A percentile compares a stretch with the other conserved stretches of the same genome.
phyloP scores from a whole-genome alignment of 1,140 invertebrate genomes.

The Drosophila ogumai region DNA sequence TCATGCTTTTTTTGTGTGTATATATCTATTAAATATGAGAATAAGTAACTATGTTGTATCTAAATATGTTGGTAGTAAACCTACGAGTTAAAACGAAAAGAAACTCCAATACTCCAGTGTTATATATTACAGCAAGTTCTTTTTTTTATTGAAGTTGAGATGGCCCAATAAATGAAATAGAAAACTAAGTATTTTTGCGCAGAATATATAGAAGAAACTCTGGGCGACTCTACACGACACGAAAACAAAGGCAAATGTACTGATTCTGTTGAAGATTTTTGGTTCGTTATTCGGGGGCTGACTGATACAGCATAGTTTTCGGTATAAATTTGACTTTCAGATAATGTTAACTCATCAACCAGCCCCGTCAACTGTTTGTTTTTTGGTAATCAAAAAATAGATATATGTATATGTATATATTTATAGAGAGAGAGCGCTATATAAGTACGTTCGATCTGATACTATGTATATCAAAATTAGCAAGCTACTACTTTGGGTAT shows the following conservation, averaged over 20 bases:
- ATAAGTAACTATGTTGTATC: constrained; percentile 46
- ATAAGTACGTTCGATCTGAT: constrained; percentile 53
- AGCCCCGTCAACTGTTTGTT: constrained; percentile 30
- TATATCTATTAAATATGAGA: constrained; percentile 46
- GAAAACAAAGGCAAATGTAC: constrained; percentile 40
- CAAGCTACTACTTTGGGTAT: constrained; percentile 75
- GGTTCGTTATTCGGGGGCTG: constrained; percentile 7
- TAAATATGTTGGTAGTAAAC: constrained; percentile 50
- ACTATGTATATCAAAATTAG: constrained; percentile 69
- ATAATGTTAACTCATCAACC: constrained; percentile 7
- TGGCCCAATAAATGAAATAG: constrained; percentile 24
- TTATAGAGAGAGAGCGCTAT: constrained; percentile 62
- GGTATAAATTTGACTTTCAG: neutral
- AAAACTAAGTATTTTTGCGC: constrained; percentile 45
- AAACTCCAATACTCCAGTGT: constrained; percentile 49
- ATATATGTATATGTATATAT: constrained; percentile 60
- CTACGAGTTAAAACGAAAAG: constrained; percentile 60
- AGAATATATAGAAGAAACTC: constrained; percentile 42
- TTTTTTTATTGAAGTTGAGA: constrained; percentile 5
- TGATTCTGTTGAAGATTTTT: constrained; percentile 42
- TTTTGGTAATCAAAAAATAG: constrained; percentile 53
- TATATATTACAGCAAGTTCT: constrained; percentile 59
- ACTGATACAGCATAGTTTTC: neutral
- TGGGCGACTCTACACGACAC: constrained; percentile 54
- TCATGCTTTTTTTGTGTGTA: constrained; percentile 63